Percentiles rank a stretch among this genome's conserved stretches.
Conservation (phyloP, 2,113 vertebrate genomes). For the Ptyas mucosa region DNA sequence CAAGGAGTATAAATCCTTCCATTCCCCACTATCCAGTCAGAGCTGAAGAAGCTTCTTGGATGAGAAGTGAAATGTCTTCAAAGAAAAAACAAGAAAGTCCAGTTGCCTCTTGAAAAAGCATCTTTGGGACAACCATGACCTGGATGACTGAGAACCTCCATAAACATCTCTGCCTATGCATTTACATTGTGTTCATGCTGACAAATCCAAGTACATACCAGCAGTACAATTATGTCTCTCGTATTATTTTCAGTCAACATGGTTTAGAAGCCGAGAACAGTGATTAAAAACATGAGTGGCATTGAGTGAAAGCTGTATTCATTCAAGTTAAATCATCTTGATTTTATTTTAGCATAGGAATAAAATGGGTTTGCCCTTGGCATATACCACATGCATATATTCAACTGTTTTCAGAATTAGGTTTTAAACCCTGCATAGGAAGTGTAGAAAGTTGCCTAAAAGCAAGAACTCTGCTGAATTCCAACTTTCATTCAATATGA, state of each 20-base stretch:
- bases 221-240: background rate
- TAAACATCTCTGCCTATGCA: background rate
- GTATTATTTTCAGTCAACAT: background rate
- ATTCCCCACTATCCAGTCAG: too few species aligned
- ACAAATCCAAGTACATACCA: background rate
- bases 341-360: background rate
- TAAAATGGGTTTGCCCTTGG: background rate
- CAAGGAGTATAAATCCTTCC: too few species aligned
- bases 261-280: background rate
- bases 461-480: constrained; percentile 3
- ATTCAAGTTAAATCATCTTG: background rate
- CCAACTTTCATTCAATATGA: constrained; percentile 30
- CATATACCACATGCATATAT: background rate
- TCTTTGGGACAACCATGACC: too few species aligned
- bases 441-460: background rate
- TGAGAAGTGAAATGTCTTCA: too few species aligned
- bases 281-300: too few species aligned
- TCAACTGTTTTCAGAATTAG: background rate
- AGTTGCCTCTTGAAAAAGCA: too few species aligned
- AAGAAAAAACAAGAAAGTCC: too few species aligned
- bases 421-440: background rate
- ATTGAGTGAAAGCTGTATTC: background rate
- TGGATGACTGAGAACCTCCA: too few species aligned
- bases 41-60: too few species aligned
- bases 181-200: background rate